phyloP scores from a whole-genome alignment of 1,140 invertebrate genomes.

The Uloborus diversus region DNA sequence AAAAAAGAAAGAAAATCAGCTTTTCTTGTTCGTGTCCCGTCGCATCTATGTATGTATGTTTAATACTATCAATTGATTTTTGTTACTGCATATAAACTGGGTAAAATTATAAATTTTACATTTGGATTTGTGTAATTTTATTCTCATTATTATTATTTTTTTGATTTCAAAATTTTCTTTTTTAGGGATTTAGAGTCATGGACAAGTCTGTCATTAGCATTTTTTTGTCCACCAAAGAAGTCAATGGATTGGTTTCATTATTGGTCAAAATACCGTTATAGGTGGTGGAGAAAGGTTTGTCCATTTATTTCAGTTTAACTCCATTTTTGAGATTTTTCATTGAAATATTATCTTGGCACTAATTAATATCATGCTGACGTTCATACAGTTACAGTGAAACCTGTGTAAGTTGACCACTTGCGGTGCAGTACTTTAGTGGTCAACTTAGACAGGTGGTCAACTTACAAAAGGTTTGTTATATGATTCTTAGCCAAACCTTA shows the following conservation, averaged over 20 bases:
- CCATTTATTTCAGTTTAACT: background rate
- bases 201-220: slow-evolving; percentile 26
- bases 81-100: background rate
- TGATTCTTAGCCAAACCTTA: too few species aligned
- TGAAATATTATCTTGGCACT: background rate
- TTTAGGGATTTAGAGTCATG: slow-evolving; percentile 16
- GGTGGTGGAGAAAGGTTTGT: slow-evolving; percentile 45
- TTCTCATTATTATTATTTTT: background rate
- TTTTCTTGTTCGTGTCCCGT: background rate
- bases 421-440: background rate
- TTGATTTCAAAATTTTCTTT: background rate
- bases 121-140: background rate
- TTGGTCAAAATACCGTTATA: slow-evolving; percentile 21
- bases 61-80: background rate
- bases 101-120: background rate
- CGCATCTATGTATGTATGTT: background rate
- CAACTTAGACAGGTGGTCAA: background rate
- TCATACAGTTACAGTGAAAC: background rate
- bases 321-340: background rate
- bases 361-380: background rate
- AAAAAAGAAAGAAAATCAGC: background rate
- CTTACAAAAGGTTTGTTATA: background rate
- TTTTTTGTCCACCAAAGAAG: slow-evolving; percentile 11
- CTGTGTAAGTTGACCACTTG: background rate
- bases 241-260: slow-evolving; percentile 27